phyloP scores from a whole-genome alignment of 2,113 vertebrate species.

The Laterallus jamaicensis region DNA sequence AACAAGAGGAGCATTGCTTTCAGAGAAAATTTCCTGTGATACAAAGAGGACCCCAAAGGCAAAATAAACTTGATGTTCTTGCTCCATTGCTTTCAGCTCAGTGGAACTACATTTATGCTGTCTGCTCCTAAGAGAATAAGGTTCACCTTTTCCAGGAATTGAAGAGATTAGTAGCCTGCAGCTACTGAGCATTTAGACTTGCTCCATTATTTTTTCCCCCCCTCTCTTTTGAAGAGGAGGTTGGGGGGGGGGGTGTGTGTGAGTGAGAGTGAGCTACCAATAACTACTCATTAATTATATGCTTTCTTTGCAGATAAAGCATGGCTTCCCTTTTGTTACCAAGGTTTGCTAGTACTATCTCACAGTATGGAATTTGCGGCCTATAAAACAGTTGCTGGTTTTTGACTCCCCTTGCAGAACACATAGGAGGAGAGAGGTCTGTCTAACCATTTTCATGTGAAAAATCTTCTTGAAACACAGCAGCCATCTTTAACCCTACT shows the following conservation, averaged over 20 bases:
- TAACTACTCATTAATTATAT: background rate
- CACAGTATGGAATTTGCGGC: conserved; percentile 47
- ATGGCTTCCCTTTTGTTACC: conserved; percentile 56
- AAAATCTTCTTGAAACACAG: conserved; percentile 63
- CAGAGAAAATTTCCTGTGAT: conserved; percentile 31
- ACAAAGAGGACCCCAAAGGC: conserved; percentile 46
- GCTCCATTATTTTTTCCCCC: conserved; percentile 20
- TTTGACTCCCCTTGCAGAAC: conserved; percentile 57
- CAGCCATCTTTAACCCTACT: conserved; percentile 76
- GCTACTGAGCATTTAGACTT: conserved; percentile 62
- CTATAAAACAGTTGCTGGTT: conserved; percentile 55
- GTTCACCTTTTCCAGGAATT: conserved; percentile 65
- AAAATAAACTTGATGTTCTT: conserved; percentile 46
- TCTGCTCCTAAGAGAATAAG: conserved; percentile 46
- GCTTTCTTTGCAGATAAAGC: conserved; percentile 42
- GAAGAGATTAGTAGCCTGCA: conserved; percentile 60
- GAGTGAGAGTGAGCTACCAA: background rate
- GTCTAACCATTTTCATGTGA: conserved; percentile 60
- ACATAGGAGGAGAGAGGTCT: conserved; percentile 33
- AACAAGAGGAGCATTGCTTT: conserved; percentile 17
- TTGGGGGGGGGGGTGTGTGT: background rate
- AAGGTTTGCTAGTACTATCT: conserved; percentile 56
- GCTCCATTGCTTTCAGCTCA: conserved; percentile 27
- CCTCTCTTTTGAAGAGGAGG: conserved; percentile 29
- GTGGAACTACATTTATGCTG: conserved; percentile 40